Base-by-base conservation (phyloP, 92 coral and sea anemone genomes). In the Phenganax marumi region DNA sequence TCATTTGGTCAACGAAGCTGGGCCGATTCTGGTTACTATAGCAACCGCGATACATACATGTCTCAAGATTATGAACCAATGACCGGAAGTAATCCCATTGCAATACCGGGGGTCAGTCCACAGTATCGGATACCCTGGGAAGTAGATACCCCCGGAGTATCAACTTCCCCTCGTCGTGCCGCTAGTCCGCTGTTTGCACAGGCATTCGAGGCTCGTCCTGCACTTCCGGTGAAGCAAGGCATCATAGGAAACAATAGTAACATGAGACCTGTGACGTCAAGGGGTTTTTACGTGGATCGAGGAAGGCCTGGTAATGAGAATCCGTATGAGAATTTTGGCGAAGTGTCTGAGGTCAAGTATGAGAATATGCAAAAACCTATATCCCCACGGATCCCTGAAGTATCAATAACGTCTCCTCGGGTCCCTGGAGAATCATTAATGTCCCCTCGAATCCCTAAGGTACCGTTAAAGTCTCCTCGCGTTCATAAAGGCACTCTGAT, bases 21-120 rank as follows among this genome's bases (percentile, higher is more conserved):
- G 9, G 71, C 83, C 0, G 83, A 78, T 11, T 78, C 83, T 43
- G 83, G 83, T 78, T 78, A 78, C 61, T 78, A 78, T 24, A 62
- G 83, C 73, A 78, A 78, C 83, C 57, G 58, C 0, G 68, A 76
- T 19, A 76, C 52, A 23, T 46, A n/a, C 33, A 62, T 50, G 53
- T 61, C 73, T 33, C 58, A 18, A 21, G 83, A 78, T 47, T 78
- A 78, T 52, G 83, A 78, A 50, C n/a, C 50, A 25, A 78, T 78
- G 83, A 63, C 6, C 58, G 83, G 73, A 62, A 78, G 83, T 78
- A 48, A 50, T 46, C 73, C 83, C 0, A 78, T 78, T 16, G 60
- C 83, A 65, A 78, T 78, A 62, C 83, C 83, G 12, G 83, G 51
- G 23, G 33, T 10, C 68, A 52, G 70, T 57, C 50, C 66, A 47